These are phyloP conservation scores for Australoheros facetus DNA, from an alignment of 2,797 vertebrate species.

Conservation along the genomic window DNA sequence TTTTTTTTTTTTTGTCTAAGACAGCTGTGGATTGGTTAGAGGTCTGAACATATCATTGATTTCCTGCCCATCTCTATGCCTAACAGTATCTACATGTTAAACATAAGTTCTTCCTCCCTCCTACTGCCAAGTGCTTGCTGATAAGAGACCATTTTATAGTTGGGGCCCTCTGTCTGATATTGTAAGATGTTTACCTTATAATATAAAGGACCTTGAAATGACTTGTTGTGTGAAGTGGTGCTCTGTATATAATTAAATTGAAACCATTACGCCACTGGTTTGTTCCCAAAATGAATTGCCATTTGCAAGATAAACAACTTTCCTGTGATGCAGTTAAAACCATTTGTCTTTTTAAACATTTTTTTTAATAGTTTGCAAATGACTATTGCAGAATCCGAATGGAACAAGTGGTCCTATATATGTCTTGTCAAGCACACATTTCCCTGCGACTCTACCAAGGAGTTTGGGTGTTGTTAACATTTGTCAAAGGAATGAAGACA, in stretches of 20 bases:
- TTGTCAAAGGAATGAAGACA: neutral
- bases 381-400: too few relatives aligned
- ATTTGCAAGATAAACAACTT: neutral
- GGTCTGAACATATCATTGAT: neutral
- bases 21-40: neutral
- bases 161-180: neutral
- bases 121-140: neutral
- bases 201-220: neutral
- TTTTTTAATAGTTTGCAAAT: neutral
- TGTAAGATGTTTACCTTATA: too few relatives aligned
- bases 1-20: neutral
- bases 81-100: neutral
- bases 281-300: too few relatives aligned
- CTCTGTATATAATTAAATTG: neutral
- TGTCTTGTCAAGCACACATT: neutral
- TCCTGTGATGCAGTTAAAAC: neutral
- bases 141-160: accelerated
- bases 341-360: too few relatives aligned
- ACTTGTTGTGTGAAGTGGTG: neutral
- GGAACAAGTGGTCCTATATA: too few relatives aligned
- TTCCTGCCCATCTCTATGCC: neutral
- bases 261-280: neutral
- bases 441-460: neutral
- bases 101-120: neutral
- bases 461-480: neutral